These are phyloP conservation scores for Lochmaea capreae DNA, from an alignment of 2,888 invertebrate genomes.

Conservation along the genomic window DNA sequence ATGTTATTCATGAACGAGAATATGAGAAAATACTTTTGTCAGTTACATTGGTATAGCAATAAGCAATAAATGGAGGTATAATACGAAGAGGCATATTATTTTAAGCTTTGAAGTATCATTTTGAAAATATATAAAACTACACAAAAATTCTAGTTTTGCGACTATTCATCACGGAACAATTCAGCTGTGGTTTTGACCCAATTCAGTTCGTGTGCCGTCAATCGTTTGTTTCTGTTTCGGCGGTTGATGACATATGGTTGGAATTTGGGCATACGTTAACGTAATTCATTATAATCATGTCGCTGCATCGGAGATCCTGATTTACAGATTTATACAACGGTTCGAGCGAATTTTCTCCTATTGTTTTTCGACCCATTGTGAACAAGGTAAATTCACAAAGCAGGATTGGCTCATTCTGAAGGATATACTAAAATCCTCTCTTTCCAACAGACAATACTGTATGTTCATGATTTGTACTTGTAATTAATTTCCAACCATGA, in stretches of 20 bases:
- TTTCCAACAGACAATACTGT: too few relatives aligned
- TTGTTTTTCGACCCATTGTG: not conserved
- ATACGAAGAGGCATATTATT: too few relatives aligned
- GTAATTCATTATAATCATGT: conserved; percentile 45
- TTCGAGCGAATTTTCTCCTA: not conserved
- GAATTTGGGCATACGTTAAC: conserved; percentile 41
- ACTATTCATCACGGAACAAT: not conserved
- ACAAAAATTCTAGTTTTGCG: not conserved
- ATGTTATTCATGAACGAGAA: too few relatives aligned
- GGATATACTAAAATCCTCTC: not conserved
- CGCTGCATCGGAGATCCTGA: conserved; percentile 41
- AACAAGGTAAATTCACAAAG: not conserved
- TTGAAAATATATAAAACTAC: too few relatives aligned
- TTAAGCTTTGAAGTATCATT: too few relatives aligned
- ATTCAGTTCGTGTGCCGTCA: not conserved
- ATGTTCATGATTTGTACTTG: too few relatives aligned
- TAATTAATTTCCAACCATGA: too few relatives aligned
- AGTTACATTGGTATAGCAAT: too few relatives aligned
- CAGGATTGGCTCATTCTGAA: not conserved
- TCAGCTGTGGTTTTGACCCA: not conserved
- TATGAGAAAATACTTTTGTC: too few relatives aligned
- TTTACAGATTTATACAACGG: conserved; percentile 36
- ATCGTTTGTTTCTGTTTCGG: conserved; percentile 44
- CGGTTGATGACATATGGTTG: conserved; percentile 43
- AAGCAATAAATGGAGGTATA: too few relatives aligned